These are phyloP conservation scores for Globicephala melas DNA, from an alignment of 2,113 vertebrate genomes.

Conservation along the genomic window DNA sequence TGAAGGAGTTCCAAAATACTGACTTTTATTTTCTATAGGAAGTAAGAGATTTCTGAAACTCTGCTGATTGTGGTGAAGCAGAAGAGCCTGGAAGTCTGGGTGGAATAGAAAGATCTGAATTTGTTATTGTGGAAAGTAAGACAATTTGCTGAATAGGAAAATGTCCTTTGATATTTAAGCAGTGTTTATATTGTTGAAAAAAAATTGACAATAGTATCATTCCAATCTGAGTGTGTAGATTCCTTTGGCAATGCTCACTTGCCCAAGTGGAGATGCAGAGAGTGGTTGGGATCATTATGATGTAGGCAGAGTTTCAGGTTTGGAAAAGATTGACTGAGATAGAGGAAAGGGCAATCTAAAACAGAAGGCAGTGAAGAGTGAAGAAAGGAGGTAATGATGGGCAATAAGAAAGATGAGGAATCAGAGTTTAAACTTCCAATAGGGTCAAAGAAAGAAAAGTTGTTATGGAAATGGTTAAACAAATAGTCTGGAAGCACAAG, in stretches of 20 bases:
- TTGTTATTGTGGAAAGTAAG: not conserved
- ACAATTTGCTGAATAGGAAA: not conserved
- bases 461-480: not conserved
- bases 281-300: not conserved
- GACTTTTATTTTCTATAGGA: slow-evolving; percentile 34
- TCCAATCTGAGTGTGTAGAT: not conserved
- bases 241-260: not conserved
- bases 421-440: not conserved
- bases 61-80: not conserved
- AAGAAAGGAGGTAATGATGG: not conserved
- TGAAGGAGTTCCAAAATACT: slow-evolving; percentile 16
- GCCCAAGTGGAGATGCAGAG: not conserved
- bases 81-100: not conserved
- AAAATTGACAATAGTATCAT: not conserved
- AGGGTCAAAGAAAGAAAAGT: not conserved
- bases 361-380: not conserved
- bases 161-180: not conserved
- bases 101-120: not conserved
- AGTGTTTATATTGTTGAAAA: not conserved
- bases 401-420: not conserved
- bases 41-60: not conserved
- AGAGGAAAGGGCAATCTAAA: not conserved
- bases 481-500: not conserved
- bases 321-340: not conserved
- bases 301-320: not conserved